Evolutionary conservation across 2,888 invertebrate genomes (phyloP).

Genomic region (Heliconius ismenius): DNA sequence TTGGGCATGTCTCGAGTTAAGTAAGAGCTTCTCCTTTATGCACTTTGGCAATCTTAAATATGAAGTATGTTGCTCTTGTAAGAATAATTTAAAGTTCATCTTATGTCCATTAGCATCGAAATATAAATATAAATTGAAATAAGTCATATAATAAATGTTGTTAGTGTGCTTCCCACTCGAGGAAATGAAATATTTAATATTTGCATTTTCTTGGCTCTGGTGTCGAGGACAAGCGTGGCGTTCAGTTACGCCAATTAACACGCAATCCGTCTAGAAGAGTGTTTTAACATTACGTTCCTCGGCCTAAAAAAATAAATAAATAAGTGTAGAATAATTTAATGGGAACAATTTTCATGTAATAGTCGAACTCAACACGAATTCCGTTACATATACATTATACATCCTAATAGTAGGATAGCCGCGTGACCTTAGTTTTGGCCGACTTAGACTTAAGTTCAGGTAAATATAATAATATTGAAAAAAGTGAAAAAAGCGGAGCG

Average conservation of each 20-base stretch:
- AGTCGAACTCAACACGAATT: not conserved
- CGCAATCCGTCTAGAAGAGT: too few relatives aligned
- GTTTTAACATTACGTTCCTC: too few relatives aligned
- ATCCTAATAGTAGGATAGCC: too few relatives aligned
- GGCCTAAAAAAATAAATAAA: not conserved
- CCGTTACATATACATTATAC: not conserved
- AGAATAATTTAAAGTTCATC: not conserved
- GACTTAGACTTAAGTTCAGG: not conserved
- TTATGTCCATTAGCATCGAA: not conserved
- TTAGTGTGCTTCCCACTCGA: too few relatives aligned
- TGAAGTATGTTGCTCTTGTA: not conserved
- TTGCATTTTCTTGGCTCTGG: too few relatives aligned
- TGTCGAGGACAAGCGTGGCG: too few relatives aligned
- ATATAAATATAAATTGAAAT: not conserved
- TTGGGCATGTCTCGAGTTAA: constrained; percentile 27
- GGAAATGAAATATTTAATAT: too few relatives aligned
- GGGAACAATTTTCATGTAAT: not conserved
- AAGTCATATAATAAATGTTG: not conserved
- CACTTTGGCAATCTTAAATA: constrained; percentile 11
- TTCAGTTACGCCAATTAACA: too few relatives aligned
- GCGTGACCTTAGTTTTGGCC: too few relatives aligned
- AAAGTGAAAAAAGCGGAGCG: too few relatives aligned
- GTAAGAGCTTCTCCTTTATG: constrained; percentile 19
- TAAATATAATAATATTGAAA: too few relatives aligned
- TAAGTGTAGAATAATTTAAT: not conserved